A percentile compares a stretch with the other conserved stretches of the same genome.
Evolutionary conservation across 1,140 invertebrate species (phyloP).

Genomic region (Prorops nasuta): DNA sequence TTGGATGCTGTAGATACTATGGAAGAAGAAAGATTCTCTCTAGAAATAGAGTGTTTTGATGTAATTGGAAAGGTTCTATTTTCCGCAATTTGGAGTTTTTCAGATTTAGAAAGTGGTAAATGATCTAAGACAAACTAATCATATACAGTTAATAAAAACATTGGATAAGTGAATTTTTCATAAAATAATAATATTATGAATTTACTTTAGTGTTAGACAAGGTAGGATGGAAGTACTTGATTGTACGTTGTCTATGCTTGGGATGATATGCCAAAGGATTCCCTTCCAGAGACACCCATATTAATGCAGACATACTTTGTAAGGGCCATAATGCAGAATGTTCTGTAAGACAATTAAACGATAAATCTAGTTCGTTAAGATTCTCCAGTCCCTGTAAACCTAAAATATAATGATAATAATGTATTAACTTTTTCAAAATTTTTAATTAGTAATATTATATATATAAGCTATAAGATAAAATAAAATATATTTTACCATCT

Average conservation of each 20-base stretch:
- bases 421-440: no score
- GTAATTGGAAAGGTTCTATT: constrained; percentile 37
- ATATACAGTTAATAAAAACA: background rate
- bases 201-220: constrained; percentile 55
- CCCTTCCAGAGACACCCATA: constrained; percentile 59
- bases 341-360: constrained; percentile 64
- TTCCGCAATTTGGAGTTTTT: constrained; percentile 50
- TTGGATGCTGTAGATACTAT: background rate
- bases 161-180: background rate
- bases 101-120: constrained; percentile 54
- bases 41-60: constrained; percentile 23
- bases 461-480: background rate
- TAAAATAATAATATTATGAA: background rate
- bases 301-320: constrained; percentile 56
- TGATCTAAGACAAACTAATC: constrained; percentile 62
- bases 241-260: constrained; percentile 58
- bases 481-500: constrained; percentile 33
- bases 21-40: constrained; percentile 17
- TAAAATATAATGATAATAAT: constrained; percentile 27
- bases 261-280: constrained; percentile 65
- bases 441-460: constrained; percentile 8
- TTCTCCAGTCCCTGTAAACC: constrained; percentile 57
- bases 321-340: constrained; percentile 60
- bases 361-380: constrained; percentile 61
- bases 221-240: constrained; percentile 61